Percentiles rank a stretch among this genome's conserved stretches.
Conservation (phyloP, 2,888 invertebrate genomes). For the Axea sp. region DNA sequence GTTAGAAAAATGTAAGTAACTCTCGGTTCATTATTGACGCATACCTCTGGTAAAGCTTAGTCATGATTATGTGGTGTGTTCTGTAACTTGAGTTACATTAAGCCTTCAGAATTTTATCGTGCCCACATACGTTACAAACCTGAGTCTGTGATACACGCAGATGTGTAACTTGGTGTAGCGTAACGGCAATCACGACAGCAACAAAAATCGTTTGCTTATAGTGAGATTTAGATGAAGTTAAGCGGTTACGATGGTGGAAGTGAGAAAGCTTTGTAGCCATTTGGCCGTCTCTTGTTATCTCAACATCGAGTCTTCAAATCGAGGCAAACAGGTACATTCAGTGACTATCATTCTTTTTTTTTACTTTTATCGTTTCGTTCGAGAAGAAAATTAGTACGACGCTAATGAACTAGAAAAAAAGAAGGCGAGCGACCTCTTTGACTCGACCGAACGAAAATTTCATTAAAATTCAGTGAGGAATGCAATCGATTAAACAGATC, state of each 20-base stretch:
- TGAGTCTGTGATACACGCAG: conserved; percentile 13
- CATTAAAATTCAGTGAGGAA: conserved; percentile 15
- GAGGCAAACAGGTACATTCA: conserved; percentile 49
- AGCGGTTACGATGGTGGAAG: conserved; percentile 59
- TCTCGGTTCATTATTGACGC: conserved; percentile 32
- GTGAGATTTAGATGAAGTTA: conserved; percentile 62
- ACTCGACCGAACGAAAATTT: conserved; percentile 11
- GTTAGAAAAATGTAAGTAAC: conserved; percentile 14
- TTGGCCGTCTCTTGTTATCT: conserved; percentile 61
- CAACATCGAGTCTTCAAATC: conserved; percentile 58
- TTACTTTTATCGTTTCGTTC: conserved; percentile 10
- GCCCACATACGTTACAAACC: conserved; percentile 30
- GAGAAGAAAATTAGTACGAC: not conserved
- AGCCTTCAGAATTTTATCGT: conserved; percentile 44
- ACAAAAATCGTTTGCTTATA: conserved; percentile 51
- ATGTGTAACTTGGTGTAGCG: conserved; percentile 44
- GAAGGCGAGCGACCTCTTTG: not conserved
- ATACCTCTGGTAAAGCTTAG: conserved; percentile 50
- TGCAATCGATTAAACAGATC: conserved; percentile 33
- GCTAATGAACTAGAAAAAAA: conserved; percentile 31
- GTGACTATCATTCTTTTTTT: conserved; percentile 10
- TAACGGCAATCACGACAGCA: conserved; percentile 50
- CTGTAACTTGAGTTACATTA: conserved; percentile 48
- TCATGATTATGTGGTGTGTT: conserved; percentile 48
- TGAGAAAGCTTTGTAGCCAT: conserved; percentile 48